A percentile compares a stretch with the other conserved stretches of the same genome.
Conservation (phyloP, 2,888 invertebrate species). For the Chaitophorus viminalis region DNA sequence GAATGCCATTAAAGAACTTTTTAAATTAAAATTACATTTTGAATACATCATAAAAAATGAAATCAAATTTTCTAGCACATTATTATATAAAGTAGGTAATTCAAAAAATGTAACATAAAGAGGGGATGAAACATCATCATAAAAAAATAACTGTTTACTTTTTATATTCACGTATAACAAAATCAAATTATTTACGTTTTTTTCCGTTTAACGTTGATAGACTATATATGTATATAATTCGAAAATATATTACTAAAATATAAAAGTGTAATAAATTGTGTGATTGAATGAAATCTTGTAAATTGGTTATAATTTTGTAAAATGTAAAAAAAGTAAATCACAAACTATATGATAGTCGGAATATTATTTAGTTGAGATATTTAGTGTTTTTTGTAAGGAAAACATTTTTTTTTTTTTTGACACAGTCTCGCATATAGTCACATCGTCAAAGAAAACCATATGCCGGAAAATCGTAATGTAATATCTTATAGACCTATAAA, state of each 20-base stretch:
- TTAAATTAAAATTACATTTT: slow-evolving; percentile 49
- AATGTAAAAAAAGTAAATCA: neutral
- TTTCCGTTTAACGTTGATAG: neutral
- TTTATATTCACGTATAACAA: neutral
- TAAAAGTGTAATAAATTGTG: neutral
- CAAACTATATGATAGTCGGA: neutral
- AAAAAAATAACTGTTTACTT: neutral
- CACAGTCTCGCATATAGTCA: neutral
- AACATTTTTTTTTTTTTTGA: neutral
- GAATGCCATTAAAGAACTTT: slow-evolving; percentile 50
- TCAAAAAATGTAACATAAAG: slow-evolving; percentile 6
- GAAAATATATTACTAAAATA: neutral
- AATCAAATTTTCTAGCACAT: slow-evolving; percentile 47
- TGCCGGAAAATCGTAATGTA: too few species aligned
- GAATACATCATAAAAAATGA: slow-evolving; percentile 23
- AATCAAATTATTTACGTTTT: neutral
- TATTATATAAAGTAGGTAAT: slow-evolving; percentile 43
- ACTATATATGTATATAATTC: neutral
- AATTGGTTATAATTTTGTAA: neutral
- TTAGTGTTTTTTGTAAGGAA: neutral
- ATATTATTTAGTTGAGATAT: neutral
- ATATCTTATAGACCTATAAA: too few species aligned
- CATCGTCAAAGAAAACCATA: neutral
- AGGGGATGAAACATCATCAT: slow-evolving; percentile 1
- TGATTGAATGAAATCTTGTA: neutral